A percentile compares a stretch with the other conserved stretches of the same genome.
Conservation (phyloP, 1,140 invertebrate genomes). For the Heliothis virescens region DNA sequence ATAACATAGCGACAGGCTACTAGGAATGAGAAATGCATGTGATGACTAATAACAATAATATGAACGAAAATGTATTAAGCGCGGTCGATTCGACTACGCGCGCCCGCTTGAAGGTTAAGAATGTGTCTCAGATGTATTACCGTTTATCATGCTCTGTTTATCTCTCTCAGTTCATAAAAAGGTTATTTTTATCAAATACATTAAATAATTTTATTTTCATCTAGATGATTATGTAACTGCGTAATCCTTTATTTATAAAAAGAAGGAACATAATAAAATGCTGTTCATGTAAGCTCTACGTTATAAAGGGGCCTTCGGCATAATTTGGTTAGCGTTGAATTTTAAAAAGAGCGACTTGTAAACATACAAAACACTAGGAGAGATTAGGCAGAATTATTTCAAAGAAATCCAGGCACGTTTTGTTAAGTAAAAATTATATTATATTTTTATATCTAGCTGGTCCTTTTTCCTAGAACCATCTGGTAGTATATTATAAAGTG, state of each 20-base stretch:
- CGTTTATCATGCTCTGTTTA: slow-evolving; percentile 21
- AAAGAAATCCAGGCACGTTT: not conserved
- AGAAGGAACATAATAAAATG: not conserved
- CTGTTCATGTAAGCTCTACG: too few relatives aligned
- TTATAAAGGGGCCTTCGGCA: slow-evolving; percentile 7
- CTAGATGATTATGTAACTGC: not conserved
- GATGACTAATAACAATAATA: too few relatives aligned
- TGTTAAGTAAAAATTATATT: not conserved
- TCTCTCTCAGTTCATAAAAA: slow-evolving; percentile 6
- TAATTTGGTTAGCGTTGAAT: slow-evolving; percentile 21
- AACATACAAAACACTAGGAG: not conserved
- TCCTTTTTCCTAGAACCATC: slow-evolving; percentile 10
- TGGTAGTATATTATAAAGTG: slow-evolving; percentile 4
- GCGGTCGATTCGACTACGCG: too few relatives aligned
- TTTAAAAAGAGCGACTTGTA: slow-evolving; percentile 1
- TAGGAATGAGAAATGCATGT: too few relatives aligned
- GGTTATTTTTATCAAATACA: not conserved
- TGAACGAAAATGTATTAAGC: too few relatives aligned
- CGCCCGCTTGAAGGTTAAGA: too few relatives aligned
- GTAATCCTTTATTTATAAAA: not conserved
- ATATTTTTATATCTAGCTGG: not conserved
- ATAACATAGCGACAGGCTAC: too few relatives aligned
- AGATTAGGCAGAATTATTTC: slow-evolving; percentile 2
- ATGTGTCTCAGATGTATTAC: slow-evolving; percentile 23
- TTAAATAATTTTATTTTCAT: slow-evolving; percentile 1